Evolutionary conservation across 2,113 vertebrate species (phyloP), one percentile per base, ranked within the genome.

Genomic region (Pterocles burchelli): DNA sequence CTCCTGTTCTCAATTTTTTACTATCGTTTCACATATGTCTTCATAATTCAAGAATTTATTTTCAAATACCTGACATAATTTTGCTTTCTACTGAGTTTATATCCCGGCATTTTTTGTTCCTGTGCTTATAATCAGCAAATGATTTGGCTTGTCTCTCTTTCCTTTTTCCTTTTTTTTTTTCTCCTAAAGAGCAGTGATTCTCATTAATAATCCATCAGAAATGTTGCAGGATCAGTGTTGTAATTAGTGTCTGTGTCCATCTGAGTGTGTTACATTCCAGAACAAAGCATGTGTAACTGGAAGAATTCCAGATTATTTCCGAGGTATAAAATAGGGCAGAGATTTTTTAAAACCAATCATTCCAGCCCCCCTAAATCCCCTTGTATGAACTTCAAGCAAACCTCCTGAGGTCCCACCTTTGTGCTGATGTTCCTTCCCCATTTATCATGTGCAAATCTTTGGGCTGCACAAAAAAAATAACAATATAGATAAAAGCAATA

Each of bases 141-240:
- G 9, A 49, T 52, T 51, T 36, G 24, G 29, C 28, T 93, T n/a
- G 68, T 70, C 46, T 49, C 11, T n/a, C 16, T 63, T 46, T 55
- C 7, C 17, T 8, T 17, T 10, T 6, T 10, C 12, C 12, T 43
- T 34, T 41, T 33, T 25, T 11, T 49, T 49, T 34, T 28, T 24
- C 41, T 55, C 49, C 67, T 45, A 59, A 82, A 91, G 49, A 88
- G 66, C 83, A 87, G 88, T 52, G 72, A 41, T 90, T 74, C 92
- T 92, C 85, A 95, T 93, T 92, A 95, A 94, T 96, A 96, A 96
- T 81, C 86, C 85, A 83, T 92, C 84, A 92, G 73, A 93, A 94
- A 92, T 61, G 38, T 84, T 86, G 74, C 68, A 71, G 79, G 75
- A 94, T 90, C 92, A 72, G 79, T 87, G 86, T 13, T 85, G 49